Evolutionary conservation across 2,888 invertebrate species (phyloP), one percentile per base, ranked within the genome.

Genomic region (Papilio demoleus): DNA sequence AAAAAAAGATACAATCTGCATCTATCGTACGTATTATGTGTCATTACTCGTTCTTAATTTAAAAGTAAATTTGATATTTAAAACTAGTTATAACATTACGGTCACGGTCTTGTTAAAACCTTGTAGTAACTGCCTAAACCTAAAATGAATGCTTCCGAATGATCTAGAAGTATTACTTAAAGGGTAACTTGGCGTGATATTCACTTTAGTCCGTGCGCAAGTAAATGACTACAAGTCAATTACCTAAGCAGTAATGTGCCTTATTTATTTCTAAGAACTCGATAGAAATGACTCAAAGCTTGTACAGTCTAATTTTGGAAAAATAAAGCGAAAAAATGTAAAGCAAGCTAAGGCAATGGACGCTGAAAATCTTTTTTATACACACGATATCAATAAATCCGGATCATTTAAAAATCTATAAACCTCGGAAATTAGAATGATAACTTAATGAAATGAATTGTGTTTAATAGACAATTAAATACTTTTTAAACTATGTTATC

Each of bases 1-100:
- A 9, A 36, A 36, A 36, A 36, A 36, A 9, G 11, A 2, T 36
- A 36, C 11, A 36, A 12, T 12, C 3, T 36, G 36, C 8, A 34
- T 34, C 1, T 36, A 36, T 11, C 8, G 12, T 11, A 11, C 5
- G 1, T 4, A 12, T 31, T n/a, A 40, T 40, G n/a, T 40, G 4
- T 14, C 9, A n/a, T 4, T 38, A 38, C 38, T 1, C n/a, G 38
- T 14, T 40, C 38, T 0, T 12, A 40, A 4, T 42, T 36, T 59
- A 63, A 63, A 50, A 50, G 50, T 1, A 36, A 56, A 58, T 40
- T 56, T 56, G 65, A 8, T 40, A 65, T 65, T 65, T 27, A 56
- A 56, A 65, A 27, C 40, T 19, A 42, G 31, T 40, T 38, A 2
- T 11, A 17, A 17, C 56, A 64, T 40, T 56, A 56, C 65, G 31